A percentile compares a stretch with the other conserved stretches of the same genome.
phyloP scores from a whole-genome alignment of 2,113 vertebrate genomes.

The Acrocephalus arundinaceus region DNA sequence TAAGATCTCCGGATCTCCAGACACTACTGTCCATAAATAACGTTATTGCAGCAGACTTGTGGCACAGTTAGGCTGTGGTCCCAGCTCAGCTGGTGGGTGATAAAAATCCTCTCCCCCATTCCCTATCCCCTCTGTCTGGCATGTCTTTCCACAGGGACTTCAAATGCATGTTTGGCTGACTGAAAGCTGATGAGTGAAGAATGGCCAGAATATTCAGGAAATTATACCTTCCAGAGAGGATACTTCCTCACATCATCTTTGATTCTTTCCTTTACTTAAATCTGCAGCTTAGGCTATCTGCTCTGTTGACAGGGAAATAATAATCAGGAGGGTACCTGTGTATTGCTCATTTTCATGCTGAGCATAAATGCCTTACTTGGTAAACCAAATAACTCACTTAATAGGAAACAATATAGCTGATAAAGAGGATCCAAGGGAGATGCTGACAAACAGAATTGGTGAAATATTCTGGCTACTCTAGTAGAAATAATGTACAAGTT shows the following conservation, averaged over 20 bases:
- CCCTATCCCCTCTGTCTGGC: neutral
- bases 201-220: neutral
- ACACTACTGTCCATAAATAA: neutral
- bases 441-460: neutral
- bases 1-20: neutral
- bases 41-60: neutral
- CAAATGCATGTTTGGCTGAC: neutral
- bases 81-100: neutral
- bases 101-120: neutral
- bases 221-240: neutral
- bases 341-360: constrained; percentile 23
- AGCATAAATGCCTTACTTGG: neutral
- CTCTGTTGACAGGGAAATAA: neutral
- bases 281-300: neutral
- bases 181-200: neutral
- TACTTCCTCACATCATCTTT: neutral
- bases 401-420: constrained; percentile 39
- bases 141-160: neutral
- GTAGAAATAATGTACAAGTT: constrained; percentile 31
- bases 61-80: neutral
- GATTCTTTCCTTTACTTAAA: neutral
- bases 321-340: neutral
- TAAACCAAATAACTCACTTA: constrained; percentile 38
- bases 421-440: constrained; percentile 38
- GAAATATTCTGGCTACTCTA: constrained; percentile 20